Conservation (phyloP, 2,797 vertebrate species). For the Anguilla pacifica region DNA sequence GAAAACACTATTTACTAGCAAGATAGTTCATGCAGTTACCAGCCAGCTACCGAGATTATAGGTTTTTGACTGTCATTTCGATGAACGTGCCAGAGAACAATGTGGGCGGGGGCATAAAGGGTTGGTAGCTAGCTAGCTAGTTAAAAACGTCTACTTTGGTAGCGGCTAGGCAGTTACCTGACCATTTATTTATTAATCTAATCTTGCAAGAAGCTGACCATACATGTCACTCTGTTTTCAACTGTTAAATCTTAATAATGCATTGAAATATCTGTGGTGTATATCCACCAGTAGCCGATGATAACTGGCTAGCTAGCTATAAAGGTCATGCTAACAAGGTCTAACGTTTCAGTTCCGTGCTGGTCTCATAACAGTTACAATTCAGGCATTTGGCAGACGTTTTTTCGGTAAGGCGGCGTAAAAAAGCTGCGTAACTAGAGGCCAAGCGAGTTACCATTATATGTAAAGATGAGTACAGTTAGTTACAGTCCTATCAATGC, state of each 20-base stretch:
- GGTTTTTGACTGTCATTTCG: not conserved
- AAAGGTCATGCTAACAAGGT: not conserved
- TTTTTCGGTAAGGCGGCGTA: not conserved
- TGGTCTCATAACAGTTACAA: not conserved
- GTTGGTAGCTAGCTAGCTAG: not conserved
- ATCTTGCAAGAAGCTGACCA: not conserved
- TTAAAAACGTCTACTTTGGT: not conserved
- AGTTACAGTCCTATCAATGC: too few species aligned
- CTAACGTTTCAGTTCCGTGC: not conserved
- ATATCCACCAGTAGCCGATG: not conserved
- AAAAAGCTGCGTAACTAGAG: too few species aligned
- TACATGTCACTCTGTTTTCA: not conserved
- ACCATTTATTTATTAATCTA: not conserved
- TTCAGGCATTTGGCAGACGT: not conserved
- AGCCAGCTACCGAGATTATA: not conserved
- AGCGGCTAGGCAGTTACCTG: not conserved
- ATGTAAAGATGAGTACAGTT: too few species aligned
- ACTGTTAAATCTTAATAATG: not conserved
- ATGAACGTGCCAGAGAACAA: not conserved
- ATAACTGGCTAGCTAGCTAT: not conserved
- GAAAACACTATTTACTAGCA: not conserved
- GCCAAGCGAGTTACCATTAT: too few species aligned
- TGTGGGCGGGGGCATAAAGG: conserved; percentile 5
- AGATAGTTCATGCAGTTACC: not conserved
- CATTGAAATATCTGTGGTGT: not conserved